Percentiles rank a stretch among this genome's conserved stretches.
Evolutionary conservation across 2,113 vertebrate species (phyloP).

Genomic region (Motacilla alba): DNA sequence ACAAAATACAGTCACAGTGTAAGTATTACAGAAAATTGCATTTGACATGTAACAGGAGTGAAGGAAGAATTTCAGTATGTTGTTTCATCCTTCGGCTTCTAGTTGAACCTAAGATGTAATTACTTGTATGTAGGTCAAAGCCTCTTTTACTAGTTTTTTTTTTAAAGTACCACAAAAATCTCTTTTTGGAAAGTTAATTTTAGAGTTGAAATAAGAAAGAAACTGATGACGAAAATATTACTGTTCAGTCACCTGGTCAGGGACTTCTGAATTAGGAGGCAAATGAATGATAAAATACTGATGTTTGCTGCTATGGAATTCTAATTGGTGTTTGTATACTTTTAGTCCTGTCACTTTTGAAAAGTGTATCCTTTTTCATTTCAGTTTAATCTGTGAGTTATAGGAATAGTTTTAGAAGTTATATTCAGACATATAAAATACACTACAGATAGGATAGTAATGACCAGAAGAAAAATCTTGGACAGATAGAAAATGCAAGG

Average conservation of each 20-base stretch:
- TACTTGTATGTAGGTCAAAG: neutral
- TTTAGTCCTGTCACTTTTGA: neutral
- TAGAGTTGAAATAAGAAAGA: neutral
- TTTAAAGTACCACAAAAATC: neutral
- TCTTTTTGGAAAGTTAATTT: neutral
- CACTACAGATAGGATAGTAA: neutral
- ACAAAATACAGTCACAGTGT: neutral
- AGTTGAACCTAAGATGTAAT: neutral
- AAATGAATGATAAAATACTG: neutral
- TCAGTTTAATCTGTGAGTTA: neutral
- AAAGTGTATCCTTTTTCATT: neutral
- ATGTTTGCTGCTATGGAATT: neutral
- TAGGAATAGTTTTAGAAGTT: neutral
- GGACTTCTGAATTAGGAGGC: neutral
- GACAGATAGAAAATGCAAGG: neutral
- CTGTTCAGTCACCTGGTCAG: neutral
- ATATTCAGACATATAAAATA: neutral
- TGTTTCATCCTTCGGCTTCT: neutral
- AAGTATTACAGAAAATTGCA: neutral
- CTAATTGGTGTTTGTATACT: neutral
- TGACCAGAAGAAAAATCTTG: neutral
- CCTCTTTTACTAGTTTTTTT: neutral
- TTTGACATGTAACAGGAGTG: neutral
- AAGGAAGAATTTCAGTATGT: neutral
- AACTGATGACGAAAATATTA: neutral